Evolutionary conservation across 2,797 vertebrate genomes (phyloP).

Genomic region (Eptatretus atami): DNA sequence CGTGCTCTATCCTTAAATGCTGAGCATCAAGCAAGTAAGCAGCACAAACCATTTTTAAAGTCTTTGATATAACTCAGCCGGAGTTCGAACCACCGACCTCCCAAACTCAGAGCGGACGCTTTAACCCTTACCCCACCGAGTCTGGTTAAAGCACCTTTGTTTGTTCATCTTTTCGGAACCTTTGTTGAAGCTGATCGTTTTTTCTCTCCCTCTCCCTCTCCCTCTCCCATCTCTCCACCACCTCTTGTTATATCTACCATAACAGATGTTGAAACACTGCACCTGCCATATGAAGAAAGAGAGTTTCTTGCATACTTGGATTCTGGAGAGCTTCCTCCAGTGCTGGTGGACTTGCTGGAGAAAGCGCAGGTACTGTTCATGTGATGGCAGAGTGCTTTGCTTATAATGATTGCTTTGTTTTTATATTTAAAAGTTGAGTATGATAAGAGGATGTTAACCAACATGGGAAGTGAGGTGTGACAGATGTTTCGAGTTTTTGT

Average conservation of each 20-base stretch:
- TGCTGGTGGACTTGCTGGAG: constrained; percentile 90
- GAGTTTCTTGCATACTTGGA: constrained; percentile 89
- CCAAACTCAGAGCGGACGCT: too few species aligned
- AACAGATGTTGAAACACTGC: constrained; percentile 87
- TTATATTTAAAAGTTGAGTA: neutral
- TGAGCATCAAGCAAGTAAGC: too few species aligned
- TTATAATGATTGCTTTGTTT: neutral
- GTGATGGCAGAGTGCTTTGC: neutral
- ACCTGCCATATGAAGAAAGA: constrained; percentile 78
- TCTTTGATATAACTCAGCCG: too few species aligned
- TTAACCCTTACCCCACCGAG: too few species aligned
- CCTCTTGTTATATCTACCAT: constrained; percentile 7
- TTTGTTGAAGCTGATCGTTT: neutral
- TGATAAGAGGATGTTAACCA: neutral
- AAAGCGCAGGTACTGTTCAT: constrained; percentile 53
- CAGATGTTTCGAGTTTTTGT: neutral
- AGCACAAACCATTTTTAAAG: too few species aligned
- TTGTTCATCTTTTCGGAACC: too few species aligned
- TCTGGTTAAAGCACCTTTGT: too few species aligned
- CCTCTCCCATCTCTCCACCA: neutral
- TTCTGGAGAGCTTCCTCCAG: constrained; percentile 73
- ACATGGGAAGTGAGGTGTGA: neutral
- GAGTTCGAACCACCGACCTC: too few species aligned
- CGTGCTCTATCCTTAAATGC: too few species aligned
- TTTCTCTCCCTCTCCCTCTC: neutral